phyloP scores from a whole-genome alignment of 2,888 invertebrate genomes.

The Zygaena filipendulae region DNA sequence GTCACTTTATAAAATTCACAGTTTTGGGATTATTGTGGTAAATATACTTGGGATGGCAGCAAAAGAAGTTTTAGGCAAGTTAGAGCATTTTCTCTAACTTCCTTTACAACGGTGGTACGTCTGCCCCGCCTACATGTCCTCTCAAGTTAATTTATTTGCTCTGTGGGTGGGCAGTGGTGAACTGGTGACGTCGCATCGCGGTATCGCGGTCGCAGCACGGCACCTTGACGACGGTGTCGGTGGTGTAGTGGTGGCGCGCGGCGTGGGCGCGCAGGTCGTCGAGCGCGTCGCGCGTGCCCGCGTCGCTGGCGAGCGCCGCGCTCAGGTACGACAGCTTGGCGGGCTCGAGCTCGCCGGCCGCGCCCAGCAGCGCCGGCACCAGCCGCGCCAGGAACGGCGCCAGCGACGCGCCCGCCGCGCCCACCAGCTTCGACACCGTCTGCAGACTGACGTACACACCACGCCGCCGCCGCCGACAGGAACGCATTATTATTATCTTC shows the following conservation, averaged over 20 bases:
- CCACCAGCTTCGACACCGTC: constrained; percentile 87
- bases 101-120: too few species aligned
- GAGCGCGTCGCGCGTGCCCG: constrained; percentile 77
- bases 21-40: too few species aligned
- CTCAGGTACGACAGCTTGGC: constrained; percentile 83
- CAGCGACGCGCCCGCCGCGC: constrained; percentile 80
- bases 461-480: neutral
- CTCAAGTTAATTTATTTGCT: too few species aligned
- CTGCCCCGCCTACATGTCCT: too few species aligned
- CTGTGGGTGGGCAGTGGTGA: too few species aligned
- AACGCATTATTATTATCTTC: too few species aligned
- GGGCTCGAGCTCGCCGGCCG: constrained; percentile 89
- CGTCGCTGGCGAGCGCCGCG: constrained; percentile 72
- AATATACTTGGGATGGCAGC: too few species aligned
- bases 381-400: constrained; percentile 84
- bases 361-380: constrained; percentile 85
- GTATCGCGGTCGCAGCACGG: too few species aligned
- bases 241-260: constrained; percentile 87
- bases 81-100: too few species aligned
- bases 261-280: constrained; percentile 84
- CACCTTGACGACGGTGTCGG: constrained; percentile 88
- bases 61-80: too few species aligned
- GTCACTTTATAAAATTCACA: too few species aligned
- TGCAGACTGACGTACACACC: constrained; percentile 72
- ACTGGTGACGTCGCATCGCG: too few species aligned